Evolutionary conservation across 2,888 invertebrate species (phyloP), one percentile per base, ranked within the genome.

Genomic region (Epirrita christyi): DNA sequence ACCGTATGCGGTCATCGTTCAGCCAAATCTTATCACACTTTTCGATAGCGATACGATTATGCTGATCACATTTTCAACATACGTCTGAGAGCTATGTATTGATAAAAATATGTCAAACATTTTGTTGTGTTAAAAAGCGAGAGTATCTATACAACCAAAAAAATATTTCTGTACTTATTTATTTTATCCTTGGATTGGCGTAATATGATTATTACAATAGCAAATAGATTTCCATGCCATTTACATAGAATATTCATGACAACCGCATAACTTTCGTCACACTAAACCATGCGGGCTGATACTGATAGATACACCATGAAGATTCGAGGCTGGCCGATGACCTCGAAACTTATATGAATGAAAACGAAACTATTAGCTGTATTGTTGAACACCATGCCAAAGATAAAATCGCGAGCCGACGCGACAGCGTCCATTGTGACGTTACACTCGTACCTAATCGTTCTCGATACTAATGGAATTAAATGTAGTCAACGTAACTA

Each of bases 261-360:
- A 61, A 51, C 55, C 52, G 47, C 50, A 52, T 54, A 40, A 57
- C 56, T 60, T 51, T 55, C 55, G 49, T 40, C 55, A 60, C 47
- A 55, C 56, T 51, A 59, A 56, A 29, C 34, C 28, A 68, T 68
- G 64, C 67, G 61, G 59, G 61, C 43, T 14, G 14, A 38, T 37
- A 50, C 45, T 44, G 34, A 47, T 51, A 43, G 59, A 47, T 55
- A 51, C 34, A 28, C 55, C 47, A 49, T 46, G 43, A 55, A 50
- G 15, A 56, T 50, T 50, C 34, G 42, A 51, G 55, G 47, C 34
- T 55, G 46, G 48, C 34, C 50, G 58, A 47, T 57, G 76, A 70
- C 78, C 78, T 80, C 76, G 73, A 66, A 70, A 40, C 53, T 14
- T 46, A 42, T 59, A 57, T 74, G 75, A 76, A 73, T 75, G 76